Evolutionary conservation across 2,113 vertebrate genomes (phyloP), one percentile per base, ranked within the genome.

Genomic region (Labeo catla): DNA sequence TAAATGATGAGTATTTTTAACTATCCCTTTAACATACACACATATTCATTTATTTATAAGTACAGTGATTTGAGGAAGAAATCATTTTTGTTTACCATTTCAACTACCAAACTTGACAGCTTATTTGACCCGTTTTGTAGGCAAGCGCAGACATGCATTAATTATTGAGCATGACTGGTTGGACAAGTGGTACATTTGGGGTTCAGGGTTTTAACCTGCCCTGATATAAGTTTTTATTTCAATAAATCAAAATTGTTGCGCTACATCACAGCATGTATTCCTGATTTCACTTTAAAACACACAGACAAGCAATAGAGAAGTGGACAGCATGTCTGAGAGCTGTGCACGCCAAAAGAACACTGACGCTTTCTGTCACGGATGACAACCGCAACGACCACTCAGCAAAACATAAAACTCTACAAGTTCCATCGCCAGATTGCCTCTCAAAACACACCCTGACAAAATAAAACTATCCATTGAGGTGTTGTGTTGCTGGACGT

Each of bases 251-350:
- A 70, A 19, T 39, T 43, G 66, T 70, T 19, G 16, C 68, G 21
- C 68, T 8, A 72, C 8, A 45, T 72, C 68, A 21, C 68, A 72
- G 15, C 39, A 45, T 43, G 36, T 70, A 4, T 45, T 43, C 39
- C 19, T 72, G 68, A 72, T 72, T 72, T 72, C 8, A 45, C 4
- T 72, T 72, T 72, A 72, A 72, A 72, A 16, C 68, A 43, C 73
- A 76, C 21, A 28, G 28, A 50, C 43, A 76, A 50, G 73, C 45
- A 76, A 50, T n/a, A 49, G 47, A 50, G 45, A 50, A 76, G 47
- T 16, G 9, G 16, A 19, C 13, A 50, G 47, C 23, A 3, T 76
- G 73, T 72, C 45, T 76, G 45, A 28, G 47, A 50, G 47, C n/a
- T 21, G 73, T 72, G 16, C 68, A 45, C 16, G 4, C 16, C 36